Percentiles rank a stretch among this genome's conserved stretches.
Conservation (phyloP, 2,113 vertebrate species). For the Galeopterus variegatus region DNA sequence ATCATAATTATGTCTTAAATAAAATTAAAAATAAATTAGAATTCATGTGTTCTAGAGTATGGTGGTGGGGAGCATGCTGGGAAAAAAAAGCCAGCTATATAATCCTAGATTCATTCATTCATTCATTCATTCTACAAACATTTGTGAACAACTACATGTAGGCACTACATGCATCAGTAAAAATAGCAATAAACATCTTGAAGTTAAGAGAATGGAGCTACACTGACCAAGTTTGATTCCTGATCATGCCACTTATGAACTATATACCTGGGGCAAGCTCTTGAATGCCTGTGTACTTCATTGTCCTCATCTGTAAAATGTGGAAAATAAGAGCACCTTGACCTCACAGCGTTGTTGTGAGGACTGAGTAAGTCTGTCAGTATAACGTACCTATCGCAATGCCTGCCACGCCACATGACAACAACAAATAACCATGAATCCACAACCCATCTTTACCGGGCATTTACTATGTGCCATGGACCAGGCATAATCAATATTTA, state of each 20-base stretch:
- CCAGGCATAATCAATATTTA: neutral
- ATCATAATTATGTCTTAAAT: constrained; percentile 27
- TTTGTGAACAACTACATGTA: neutral
- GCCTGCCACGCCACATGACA: neutral
- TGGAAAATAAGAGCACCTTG: neutral
- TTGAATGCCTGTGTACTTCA: neutral
- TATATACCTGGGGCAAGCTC: neutral
- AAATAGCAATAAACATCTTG: neutral
- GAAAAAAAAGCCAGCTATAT: neutral
- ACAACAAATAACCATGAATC: neutral
- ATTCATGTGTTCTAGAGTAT: neutral
- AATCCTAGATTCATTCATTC: neutral
- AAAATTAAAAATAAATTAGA: constrained; percentile 64
- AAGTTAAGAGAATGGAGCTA: neutral
- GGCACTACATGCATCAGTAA: neutral
- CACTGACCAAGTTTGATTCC: neutral
- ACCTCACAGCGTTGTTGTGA: neutral
- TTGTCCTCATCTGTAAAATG: neutral
- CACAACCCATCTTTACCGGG: neutral
- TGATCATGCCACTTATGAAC: neutral
- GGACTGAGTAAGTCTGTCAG: constrained; percentile 10
- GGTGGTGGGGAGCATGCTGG: neutral
- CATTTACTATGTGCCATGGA: neutral
- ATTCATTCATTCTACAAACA: neutral
- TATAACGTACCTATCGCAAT: neutral